These are phyloP conservation scores for Metaphire vulgaris DNA, from an alignment of 1,140 invertebrate genomes.

Conservation along the genomic window DNA sequence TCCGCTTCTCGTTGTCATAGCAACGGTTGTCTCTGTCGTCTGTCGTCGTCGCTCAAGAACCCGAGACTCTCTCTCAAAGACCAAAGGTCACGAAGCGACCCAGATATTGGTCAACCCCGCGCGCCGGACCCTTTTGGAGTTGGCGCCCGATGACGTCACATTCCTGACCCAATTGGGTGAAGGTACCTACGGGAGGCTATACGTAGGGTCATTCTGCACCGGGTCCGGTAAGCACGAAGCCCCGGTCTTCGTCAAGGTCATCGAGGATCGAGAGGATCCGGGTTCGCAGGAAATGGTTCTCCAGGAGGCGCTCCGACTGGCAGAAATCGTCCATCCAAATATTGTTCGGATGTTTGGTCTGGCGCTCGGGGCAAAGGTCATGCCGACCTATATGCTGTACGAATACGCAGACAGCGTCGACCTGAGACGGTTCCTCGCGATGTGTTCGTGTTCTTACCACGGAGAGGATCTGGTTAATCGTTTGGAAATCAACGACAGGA, in stretches of 20 bases:
- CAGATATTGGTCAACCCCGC: not conserved
- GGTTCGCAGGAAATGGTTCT: not conserved
- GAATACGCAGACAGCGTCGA: not conserved
- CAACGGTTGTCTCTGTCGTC: not conserved
- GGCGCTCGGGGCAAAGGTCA: not conserved
- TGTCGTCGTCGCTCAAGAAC: not conserved
- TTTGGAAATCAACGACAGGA: no score
- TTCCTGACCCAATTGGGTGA: not conserved
- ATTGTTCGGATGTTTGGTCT: not conserved
- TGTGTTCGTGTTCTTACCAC: not conserved
- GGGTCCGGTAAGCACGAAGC: not conserved
- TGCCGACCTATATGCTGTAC: not conserved
- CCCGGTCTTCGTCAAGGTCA: not conserved
- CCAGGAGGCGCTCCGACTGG: not conserved
- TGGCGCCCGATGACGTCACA: not conserved
- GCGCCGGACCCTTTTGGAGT: not conserved
- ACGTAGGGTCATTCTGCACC: not conserved
- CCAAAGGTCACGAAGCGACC: not conserved
- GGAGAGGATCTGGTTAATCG: no score
- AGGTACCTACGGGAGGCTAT: not conserved
- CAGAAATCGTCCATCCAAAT: not conserved
- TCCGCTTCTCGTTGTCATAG: not conserved
- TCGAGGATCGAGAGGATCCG: not conserved
- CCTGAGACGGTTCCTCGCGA: not conserved
- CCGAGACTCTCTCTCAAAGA: not conserved